These are phyloP conservation scores for Arge pagana DNA, from an alignment of 2,888 invertebrate species.

Conservation along the genomic window DNA sequence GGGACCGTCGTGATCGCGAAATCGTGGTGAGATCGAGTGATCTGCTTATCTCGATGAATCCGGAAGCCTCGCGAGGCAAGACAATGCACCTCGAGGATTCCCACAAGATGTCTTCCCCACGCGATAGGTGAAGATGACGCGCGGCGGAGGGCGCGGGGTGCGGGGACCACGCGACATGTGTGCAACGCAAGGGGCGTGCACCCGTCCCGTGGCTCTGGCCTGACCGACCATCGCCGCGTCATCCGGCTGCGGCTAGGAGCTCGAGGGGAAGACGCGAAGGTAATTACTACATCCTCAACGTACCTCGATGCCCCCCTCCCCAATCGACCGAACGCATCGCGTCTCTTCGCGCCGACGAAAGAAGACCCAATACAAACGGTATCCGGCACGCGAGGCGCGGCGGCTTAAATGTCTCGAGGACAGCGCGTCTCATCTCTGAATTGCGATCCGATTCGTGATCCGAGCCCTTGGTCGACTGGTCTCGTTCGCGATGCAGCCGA, in stretches of 20 bases:
- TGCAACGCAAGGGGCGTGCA: conserved; percentile 58
- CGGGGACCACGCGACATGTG: conserved; percentile 48
- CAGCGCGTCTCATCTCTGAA: too few species aligned
- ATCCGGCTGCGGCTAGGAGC: conserved; percentile 23
- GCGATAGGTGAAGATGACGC: conserved; percentile 34
- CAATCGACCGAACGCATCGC: conserved; percentile 19
- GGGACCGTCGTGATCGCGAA: too few species aligned
- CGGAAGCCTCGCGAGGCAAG: too few species aligned
- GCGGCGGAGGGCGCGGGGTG: conserved; percentile 23
- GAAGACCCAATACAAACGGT: conserved; percentile 28
- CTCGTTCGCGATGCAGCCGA: too few species aligned
- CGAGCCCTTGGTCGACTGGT: too few species aligned
- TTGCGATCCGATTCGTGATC: too few species aligned
- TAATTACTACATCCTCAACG: conserved; percentile 56
- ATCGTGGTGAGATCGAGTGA: too few species aligned
- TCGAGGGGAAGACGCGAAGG: conserved; percentile 34
- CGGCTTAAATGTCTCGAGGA: too few species aligned
- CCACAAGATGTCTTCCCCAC: conserved; percentile 42
- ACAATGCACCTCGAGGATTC: conserved; percentile 27
- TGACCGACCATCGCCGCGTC: conserved; percentile 43
- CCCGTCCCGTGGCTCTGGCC: conserved; percentile 52
- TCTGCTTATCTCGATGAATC: too few species aligned
- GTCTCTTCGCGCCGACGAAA: conserved; percentile 6
- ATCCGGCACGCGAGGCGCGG: conserved; percentile 53
- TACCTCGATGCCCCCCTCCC: conserved; percentile 41